Evolutionary conservation across 2,888 invertebrate genomes (phyloP), one percentile per base, ranked within the genome.

Genomic region (Acanthococcus lagerstroemiae): DNA sequence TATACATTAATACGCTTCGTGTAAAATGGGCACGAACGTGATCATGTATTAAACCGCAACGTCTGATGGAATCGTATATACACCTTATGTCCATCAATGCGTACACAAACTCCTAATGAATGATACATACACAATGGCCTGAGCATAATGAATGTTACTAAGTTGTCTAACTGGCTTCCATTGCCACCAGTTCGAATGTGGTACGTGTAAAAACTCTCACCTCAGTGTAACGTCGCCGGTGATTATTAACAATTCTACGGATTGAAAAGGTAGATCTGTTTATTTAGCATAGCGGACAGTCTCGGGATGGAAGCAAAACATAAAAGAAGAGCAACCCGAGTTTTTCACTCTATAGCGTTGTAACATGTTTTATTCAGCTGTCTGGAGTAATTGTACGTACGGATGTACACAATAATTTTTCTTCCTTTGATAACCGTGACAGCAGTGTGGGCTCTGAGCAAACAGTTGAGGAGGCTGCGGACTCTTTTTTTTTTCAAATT

Each of bases 351-450:
- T 24, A 44, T 52, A 37, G 63, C 54, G 63, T 37, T 54, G 63
- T 63, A 54, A 63, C 63, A 54, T 52, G 63, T 63, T 63, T 63
- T 63, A 63, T 63, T 63, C 63, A 63, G 63, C 63, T 63, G 63
- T 63, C 63, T 63, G 4, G 19, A 37, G 22, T 63, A 50, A 63
- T 63, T 63, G 63, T 63, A 50, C 9, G 50, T 61, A 61, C 61
- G 61, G 50, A 50, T 50, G 50, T 61, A 63, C 63, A 63, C 63
- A 63, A 63, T 63, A 63, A 63, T 63, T 63, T 63, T 63, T 63
- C 63, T 63, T 63, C 63, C 54, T 63, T 63, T 63, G 52, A 63
- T 63, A 21, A 50, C 52, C 37, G 30, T 63, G 63, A 54, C 63
- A 63, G 63, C 63, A 30, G 63, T 63, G 63, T 63, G 63, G 63